Evolutionary conservation across 1,140 invertebrate genomes (phyloP).

Genomic region (Drosophila littoralis): DNA sequence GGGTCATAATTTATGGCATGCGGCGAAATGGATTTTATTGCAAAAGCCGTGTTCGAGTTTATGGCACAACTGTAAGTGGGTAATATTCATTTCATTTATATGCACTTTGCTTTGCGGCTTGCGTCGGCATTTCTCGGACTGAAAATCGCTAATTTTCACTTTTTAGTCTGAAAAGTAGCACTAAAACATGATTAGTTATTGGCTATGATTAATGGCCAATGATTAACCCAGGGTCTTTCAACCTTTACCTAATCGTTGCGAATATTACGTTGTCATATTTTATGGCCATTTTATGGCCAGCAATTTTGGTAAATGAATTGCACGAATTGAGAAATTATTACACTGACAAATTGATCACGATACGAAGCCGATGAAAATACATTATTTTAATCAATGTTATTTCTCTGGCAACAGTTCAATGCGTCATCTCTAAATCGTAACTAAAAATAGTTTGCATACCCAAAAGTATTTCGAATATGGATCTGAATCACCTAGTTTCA

Average conservation of each 20-base stretch:
- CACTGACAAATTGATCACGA: background rate
- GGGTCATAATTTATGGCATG: conserved; percentile 80
- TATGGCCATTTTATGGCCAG: conserved; percentile 46
- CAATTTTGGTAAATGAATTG: conserved; percentile 67
- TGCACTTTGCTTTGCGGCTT: conserved; percentile 55
- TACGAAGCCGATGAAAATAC: conserved; percentile 17
- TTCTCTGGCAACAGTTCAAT: background rate
- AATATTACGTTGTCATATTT: conserved; percentile 52
- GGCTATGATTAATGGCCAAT: conserved; percentile 27
- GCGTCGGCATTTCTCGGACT: conserved; percentile 29
- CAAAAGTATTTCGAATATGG: no score
- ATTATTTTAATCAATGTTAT: background rate
- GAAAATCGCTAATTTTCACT: conserved; percentile 49
- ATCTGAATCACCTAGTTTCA: no score
- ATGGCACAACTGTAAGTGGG: conserved; percentile 78
- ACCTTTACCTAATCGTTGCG: conserved; percentile 19
- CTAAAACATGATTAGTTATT: conserved; percentile 22
- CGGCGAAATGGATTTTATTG: conserved; percentile 84
- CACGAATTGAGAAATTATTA: conserved; percentile 40
- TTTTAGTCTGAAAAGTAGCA: conserved; percentile 24
- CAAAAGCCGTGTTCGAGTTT: conserved; percentile 80
- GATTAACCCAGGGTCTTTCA: conserved; percentile 17
- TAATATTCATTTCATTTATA: conserved; percentile 81
- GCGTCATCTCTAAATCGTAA: no score
- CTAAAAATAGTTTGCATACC: no score